Evolutionary conservation across 2,888 invertebrate species (phyloP), one percentile per base, ranked within the genome.

Genomic region (Chaitophorus viminalis): DNA sequence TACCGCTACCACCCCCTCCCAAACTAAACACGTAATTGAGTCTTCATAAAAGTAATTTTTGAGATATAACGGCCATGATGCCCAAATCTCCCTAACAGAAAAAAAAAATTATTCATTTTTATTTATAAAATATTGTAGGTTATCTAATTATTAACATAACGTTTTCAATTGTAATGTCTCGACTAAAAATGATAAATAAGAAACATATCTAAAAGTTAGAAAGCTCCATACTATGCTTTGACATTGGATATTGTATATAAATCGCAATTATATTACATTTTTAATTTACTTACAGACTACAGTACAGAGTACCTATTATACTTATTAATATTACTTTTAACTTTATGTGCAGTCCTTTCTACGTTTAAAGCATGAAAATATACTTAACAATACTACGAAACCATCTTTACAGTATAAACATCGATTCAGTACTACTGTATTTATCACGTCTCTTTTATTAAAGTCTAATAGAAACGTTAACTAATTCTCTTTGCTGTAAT

Each of bases 141-240:
- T 14, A 68, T 31, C 9, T 29, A 29, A 68, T 11, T 31, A 29
- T 21, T 77, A 29, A 54, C 25, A 31, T 46, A 46, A 46, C 11
- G 5, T 46, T 8, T 46, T 46, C 46, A 46, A 46, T 77, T 52
- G 31, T 54, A 54, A 54, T 54, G 31, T 18, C 33, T 14, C 54
- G 1, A 54, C 33, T 77, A 18, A 46, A 52, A 77, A 77, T 29
- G 31, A 77, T 52, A 39, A 77, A 52, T 31, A 21, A 14, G 1
- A 31, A 52, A 60, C 60, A 60, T 60, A 21, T 60, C 29, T 33
- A 79, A 65, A 79, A 79, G 79, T 79, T 79, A 65, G 79, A 36
- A 79, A 79, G 79, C 25, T 36, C 36, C 36, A 36, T n/a, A 18
- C 18, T 36, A 65, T 3, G 9, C 60, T 36, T 33, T 36, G 36